A percentile compares a stretch with the other conserved stretches of the same genome.
Evolutionary conservation across 2,113 vertebrate species (phyloP).

Genomic region (Balaeniceps rex): DNA sequence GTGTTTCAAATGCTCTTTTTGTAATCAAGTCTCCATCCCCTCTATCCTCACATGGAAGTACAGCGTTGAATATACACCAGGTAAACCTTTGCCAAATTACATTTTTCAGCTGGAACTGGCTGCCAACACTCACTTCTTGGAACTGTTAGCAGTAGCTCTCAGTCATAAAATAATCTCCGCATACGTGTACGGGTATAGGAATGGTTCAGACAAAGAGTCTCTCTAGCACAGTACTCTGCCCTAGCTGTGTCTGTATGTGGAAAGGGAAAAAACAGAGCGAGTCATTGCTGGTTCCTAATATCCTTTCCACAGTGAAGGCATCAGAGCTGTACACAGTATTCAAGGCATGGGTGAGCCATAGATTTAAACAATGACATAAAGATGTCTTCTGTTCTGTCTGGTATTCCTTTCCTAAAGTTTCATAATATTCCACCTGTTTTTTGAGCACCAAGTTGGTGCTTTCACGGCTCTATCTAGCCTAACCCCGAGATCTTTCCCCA

Average conservation of each 20-base stretch:
- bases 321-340: background rate
- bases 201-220: background rate
- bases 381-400: background rate
- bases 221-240: background rate
- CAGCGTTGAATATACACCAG: background rate
- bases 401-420: background rate
- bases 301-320: accelerated
- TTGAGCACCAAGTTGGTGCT: background rate
- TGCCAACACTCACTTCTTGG: background rate
- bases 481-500: background rate
- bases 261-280: background rate
- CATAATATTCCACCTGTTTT: background rate
- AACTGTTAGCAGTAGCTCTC: background rate
- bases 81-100: background rate
- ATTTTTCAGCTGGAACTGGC: background rate
- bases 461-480: background rate
- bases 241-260: background rate
- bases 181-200: background rate
- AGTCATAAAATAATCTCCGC: background rate
- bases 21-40: background rate
- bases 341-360: background rate
- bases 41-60: background rate
- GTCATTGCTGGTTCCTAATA: background rate
- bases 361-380: background rate
- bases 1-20: background rate